These are phyloP conservation scores for Dermochelys coriacea DNA, from an alignment of 2,797 vertebrate genomes.

Conservation along the genomic window DNA sequence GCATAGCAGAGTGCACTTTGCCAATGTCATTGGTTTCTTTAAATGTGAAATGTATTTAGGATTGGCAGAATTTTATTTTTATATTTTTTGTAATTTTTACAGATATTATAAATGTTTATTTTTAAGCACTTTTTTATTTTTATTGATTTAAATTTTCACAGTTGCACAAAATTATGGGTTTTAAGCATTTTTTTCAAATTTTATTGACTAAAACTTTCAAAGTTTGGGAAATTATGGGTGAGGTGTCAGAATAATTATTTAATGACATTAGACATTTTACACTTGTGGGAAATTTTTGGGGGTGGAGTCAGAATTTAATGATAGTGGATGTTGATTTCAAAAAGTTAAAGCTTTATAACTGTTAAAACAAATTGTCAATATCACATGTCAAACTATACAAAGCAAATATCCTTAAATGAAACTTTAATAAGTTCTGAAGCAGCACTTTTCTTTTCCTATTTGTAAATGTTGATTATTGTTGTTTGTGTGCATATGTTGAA, in stretches of 20 bases:
- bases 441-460: background rate
- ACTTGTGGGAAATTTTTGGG: background rate
- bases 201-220: background rate
- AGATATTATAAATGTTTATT: background rate
- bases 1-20: slow-evolving; percentile 59
- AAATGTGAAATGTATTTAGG: slow-evolving; percentile 61
- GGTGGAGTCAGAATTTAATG: too few species aligned
- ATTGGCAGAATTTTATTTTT: background rate
- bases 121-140: background rate
- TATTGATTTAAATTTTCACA: background rate
- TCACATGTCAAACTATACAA: too few species aligned
- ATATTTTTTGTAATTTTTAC: background rate
- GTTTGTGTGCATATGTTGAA: background rate
- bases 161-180: background rate
- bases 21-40: slow-evolving; percentile 72
- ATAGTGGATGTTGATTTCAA: background rate
- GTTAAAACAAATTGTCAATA: background rate
- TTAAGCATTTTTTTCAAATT: background rate
- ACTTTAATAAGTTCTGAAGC: background rate
- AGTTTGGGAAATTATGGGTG: background rate
- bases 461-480: background rate
- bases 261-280: background rate
- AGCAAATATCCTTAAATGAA: background rate
- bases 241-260: background rate
- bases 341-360: background rate